Evolutionary conservation across 2,113 vertebrate genomes (phyloP), one percentile per base, ranked within the genome.

Genomic region (Saccopteryx leptura): DNA sequence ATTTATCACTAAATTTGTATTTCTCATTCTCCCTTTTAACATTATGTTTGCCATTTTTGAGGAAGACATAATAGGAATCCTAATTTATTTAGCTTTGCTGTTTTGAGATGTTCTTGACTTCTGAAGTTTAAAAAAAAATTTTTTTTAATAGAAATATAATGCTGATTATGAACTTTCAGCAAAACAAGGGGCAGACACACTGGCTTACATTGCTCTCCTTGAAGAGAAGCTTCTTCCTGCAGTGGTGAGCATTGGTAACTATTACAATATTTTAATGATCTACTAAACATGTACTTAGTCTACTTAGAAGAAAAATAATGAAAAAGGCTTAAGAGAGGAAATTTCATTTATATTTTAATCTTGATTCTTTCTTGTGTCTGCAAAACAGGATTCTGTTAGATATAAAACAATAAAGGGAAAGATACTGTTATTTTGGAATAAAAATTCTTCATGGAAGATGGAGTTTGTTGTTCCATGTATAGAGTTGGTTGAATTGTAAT

Each of bases 191-290:
- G 99, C 99, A 81, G 99, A 99, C 97, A 99, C 99, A 0, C 98
- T 99, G 98, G 99, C 99, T 5, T 99, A 99, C 96, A 99, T 99
- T 58, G 99, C 99, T 68, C 98, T 99, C n/a, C 98, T 99, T 50
- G 99, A 99, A 97, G 99, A 99, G 97, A 99, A 99, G 68, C 98
- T 99, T 17, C 98, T 98, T 92, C 99, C 99, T 95, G 99, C 99
- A 96, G 84, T 99, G 99, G 99, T 99, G 98, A 98, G 96, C 87
- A 72, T 23, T 86, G 86, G 61, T 74, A 80, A 94, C 75, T 97
- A 26, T 28, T 84, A 92, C 2, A 26, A 15, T 69, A 66, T 86
- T 71, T 84, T 93, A 71, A 65, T 88, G 88, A 85, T 26, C 23
- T 81, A 26, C 48, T 63, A 33, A 58, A 90, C 92, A 88, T 88